phyloP scores from a whole-genome alignment of 2,113 vertebrate genomes.

The Nothoprocta perdicaria region DNA sequence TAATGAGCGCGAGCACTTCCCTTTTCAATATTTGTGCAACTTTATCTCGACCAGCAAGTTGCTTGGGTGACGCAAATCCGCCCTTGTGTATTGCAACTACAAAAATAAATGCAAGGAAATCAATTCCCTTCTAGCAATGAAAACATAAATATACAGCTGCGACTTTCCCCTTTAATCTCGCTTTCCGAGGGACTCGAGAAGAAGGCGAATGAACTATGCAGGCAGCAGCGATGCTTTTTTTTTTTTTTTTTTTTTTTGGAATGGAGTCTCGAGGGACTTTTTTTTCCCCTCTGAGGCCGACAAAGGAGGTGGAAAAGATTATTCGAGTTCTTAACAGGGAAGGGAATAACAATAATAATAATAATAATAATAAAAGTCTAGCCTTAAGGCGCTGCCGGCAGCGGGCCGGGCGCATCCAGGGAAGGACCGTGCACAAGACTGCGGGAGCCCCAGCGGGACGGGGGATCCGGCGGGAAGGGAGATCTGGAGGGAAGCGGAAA shows the following conservation, averaged over 20 bases:
- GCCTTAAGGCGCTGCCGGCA: background rate
- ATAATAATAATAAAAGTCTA: background rate
- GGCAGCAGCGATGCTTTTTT: background rate
- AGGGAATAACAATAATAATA: no score
- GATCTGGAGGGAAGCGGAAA: no score
- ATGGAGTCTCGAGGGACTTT: no score
- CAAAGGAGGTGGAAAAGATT: background rate
- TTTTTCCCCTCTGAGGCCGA: background rate
- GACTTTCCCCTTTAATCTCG: slow-evolving; percentile 87
- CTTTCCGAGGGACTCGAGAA: slow-evolving; percentile 73
- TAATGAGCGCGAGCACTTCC: slow-evolving; percentile 97
- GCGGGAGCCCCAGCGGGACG: no score
- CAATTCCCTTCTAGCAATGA: slow-evolving; percentile 88
- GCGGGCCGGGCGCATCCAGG: background rate
- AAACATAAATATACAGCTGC: slow-evolving; percentile 93
- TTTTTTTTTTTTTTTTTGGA: no score
- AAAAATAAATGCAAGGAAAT: slow-evolving; percentile 91
- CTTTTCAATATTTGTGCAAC: slow-evolving; percentile 98
- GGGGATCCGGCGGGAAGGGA: no score
- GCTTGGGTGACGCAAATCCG: slow-evolving; percentile 99
- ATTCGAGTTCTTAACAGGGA: background rate
- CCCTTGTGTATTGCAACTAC: slow-evolving; percentile 91
- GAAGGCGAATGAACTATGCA: slow-evolving; percentile 65
- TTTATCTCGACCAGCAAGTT: slow-evolving; percentile 98
- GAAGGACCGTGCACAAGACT: background rate